Conservation (phyloP, 2,113 vertebrate genomes). For the Neolamprologus falcicula region DNA sequence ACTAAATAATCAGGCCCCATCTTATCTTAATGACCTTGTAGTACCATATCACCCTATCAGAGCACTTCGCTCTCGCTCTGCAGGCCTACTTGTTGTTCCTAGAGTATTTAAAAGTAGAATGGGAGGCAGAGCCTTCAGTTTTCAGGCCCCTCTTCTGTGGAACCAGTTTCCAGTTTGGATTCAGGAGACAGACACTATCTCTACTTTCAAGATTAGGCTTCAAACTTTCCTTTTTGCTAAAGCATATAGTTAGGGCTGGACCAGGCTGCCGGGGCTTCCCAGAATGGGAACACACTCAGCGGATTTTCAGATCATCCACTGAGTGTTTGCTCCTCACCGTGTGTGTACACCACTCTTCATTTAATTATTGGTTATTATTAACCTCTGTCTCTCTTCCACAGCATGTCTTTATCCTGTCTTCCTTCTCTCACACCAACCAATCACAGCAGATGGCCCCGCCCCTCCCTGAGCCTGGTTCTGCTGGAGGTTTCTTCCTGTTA, state of each 20-base stretch:
- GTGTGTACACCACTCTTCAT: neutral
- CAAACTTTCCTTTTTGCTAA: neutral
- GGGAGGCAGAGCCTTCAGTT: neutral
- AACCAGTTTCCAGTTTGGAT: neutral
- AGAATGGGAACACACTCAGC: neutral
- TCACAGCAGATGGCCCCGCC: neutral
- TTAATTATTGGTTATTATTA: neutral
- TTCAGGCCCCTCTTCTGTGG: neutral
- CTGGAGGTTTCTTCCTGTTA: neutral
- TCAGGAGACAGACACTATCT: neutral
- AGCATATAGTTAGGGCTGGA: neutral
- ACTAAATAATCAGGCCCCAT: too few species aligned
- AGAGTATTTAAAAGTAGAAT: neutral
- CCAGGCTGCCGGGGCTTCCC: neutral
- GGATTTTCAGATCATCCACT: neutral
- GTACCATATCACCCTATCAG: too few species aligned
- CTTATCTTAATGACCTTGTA: too few species aligned
- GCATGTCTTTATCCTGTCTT: neutral
- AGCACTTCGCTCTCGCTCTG: too few species aligned
- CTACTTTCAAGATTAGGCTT: accelerated
- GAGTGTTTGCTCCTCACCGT: neutral
- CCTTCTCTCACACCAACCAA: neutral
- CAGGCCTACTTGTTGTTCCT: too few species aligned
- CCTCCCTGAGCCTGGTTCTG: neutral
- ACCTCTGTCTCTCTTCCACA: neutral